phyloP scores from a whole-genome alignment of 2,113 vertebrate genomes.

The Falcunculus frontatus region DNA sequence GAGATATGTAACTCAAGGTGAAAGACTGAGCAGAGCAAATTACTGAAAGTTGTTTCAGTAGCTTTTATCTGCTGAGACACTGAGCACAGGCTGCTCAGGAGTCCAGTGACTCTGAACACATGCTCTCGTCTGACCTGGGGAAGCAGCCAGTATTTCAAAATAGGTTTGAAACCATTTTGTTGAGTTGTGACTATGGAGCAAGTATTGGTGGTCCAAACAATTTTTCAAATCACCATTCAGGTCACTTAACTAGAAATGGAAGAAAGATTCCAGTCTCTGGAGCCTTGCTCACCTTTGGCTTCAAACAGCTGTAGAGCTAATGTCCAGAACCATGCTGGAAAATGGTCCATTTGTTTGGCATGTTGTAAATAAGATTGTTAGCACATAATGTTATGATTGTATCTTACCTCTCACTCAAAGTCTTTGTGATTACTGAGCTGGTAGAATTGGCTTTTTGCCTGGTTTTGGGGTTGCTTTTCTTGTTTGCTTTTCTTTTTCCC shows the following conservation, averaged over 20 bases:
- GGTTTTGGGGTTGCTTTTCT: background rate
- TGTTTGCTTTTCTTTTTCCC: background rate
- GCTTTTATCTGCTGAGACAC: background rate
- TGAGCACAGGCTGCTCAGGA: background rate
- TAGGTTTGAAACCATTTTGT: background rate
- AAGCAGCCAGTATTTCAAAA: background rate
- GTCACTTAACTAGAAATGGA: background rate
- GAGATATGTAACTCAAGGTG: background rate
- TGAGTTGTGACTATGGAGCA: background rate
- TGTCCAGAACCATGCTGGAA: background rate
- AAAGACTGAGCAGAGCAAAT: background rate
- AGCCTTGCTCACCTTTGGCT: background rate
- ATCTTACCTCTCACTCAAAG: background rate
- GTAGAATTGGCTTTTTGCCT: background rate
- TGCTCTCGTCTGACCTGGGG: fast-evolving
- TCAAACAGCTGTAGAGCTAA: background rate
- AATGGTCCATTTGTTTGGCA: background rate
- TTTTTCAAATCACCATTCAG: background rate
- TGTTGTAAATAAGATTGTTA: background rate
- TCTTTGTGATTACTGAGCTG: background rate
- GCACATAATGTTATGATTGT: background rate
- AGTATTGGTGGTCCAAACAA: background rate
- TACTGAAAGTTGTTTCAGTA: background rate
- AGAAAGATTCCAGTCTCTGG: background rate
- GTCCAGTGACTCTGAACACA: background rate